These are phyloP conservation scores for Astropecten irregularis DNA, from an alignment of 53 echinoderm and acorn worm genomes.

Conservation along the genomic window DNA sequence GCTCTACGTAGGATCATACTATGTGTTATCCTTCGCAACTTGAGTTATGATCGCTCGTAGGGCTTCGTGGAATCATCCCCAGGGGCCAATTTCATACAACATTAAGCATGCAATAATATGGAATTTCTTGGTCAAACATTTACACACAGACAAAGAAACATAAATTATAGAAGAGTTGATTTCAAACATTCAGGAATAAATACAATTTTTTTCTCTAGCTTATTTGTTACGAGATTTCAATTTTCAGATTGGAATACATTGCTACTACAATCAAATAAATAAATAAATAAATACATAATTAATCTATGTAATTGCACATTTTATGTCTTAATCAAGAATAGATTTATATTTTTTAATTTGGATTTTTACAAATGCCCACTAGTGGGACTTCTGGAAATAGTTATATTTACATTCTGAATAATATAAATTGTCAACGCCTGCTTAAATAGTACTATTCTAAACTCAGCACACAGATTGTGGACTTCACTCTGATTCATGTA, in stretches of 20 bases:
- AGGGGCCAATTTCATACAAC: too few species aligned
- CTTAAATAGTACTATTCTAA: too few species aligned
- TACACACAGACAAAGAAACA: background rate
- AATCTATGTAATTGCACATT: background rate
- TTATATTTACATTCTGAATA: background rate
- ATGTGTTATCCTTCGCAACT: too few species aligned
- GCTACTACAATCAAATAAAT: background rate
- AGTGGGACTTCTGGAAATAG: conserved; percentile 10
- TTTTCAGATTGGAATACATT: too few species aligned
- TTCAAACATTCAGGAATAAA: background rate
- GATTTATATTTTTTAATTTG: background rate
- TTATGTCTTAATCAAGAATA: background rate
- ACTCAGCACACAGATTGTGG: background rate
- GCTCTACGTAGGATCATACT: too few species aligned
- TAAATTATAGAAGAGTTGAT: background rate
- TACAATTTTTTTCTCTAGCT: background rate
- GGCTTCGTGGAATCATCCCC: too few species aligned
- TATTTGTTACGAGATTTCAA: background rate
- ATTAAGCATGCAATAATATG: background rate
- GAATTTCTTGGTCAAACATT: background rate
- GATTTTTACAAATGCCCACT: background rate
- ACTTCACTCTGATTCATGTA: too few species aligned
- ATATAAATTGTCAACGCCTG: too few species aligned
- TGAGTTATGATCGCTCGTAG: too few species aligned
- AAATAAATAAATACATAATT: background rate